A percentile compares a stretch with the other conserved stretches of the same genome.
Conservation (phyloP, 2,888 invertebrate species). For the Pediacus dermestoides region DNA sequence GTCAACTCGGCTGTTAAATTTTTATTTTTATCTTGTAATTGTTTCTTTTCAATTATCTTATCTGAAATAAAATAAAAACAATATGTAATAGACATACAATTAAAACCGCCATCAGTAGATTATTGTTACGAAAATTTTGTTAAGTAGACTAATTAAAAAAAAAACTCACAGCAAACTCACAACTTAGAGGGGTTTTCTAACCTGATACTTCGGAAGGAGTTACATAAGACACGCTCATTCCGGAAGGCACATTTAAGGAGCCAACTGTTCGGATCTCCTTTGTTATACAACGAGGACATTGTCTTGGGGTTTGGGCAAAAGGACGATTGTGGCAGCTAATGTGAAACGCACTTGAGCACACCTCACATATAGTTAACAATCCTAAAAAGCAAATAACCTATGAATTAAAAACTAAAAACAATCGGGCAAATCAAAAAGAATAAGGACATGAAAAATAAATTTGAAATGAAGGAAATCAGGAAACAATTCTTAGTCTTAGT, state of each 20-base stretch:
- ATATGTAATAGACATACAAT: too few species aligned
- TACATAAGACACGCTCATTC: constrained; percentile 43
- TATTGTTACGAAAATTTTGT: too few species aligned
- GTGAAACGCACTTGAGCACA: constrained; percentile 53
- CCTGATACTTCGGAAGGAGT: constrained; percentile 42
- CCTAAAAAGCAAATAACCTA: constrained; percentile 39
- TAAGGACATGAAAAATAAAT: constrained; percentile 4
- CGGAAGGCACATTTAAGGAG: constrained; percentile 41
- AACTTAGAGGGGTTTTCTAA: constrained; percentile 24
- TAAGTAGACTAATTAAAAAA: constrained; percentile 5
- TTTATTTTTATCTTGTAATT: constrained; percentile 45
- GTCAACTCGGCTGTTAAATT: constrained; percentile 45
- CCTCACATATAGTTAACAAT: constrained; percentile 51
- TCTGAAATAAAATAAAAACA: constrained; percentile 44
- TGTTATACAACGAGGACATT: constrained; percentile 52
- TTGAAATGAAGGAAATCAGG: too few species aligned
- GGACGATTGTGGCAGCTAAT: constrained; percentile 53
- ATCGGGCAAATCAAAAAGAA: constrained; percentile 8
- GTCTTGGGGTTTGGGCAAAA: constrained; percentile 48
- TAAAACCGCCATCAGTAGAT: too few species aligned
- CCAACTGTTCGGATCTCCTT: constrained; percentile 40
- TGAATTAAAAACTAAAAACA: constrained; percentile 1
- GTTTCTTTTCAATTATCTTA: constrained; percentile 46
- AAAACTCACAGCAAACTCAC: constrained; percentile 11
- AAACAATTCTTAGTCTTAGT: too few species aligned